Evolutionary conservation across 2,113 vertebrate species (phyloP), one percentile per base, ranked within the genome.

Genomic region (Dromaius novaehollandiae): DNA sequence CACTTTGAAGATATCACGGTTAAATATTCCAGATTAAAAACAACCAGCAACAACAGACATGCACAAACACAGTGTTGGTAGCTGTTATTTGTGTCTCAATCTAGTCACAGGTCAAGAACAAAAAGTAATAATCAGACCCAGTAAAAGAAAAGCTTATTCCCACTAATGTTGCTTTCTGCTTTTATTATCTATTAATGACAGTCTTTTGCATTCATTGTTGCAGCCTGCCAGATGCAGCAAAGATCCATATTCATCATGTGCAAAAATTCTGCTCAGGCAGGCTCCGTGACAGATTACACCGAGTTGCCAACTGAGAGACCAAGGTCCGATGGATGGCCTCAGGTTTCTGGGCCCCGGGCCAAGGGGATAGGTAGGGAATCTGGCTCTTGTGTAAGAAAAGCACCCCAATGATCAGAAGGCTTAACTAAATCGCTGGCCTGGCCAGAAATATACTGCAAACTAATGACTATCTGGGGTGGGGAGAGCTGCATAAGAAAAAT

Each of bases 101-200:
- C 85, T 26, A 76, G 70, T 80, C 84, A 61, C 64, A 90, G 82
- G 69, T 73, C 55, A 58, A 88, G 88, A 94, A 80, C 56, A 92
- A 86, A 92, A 91, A 85, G 88, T 92, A 94, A 66, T 84, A 87
- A 90, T 82, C 80, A 82, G 48, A 36, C 77, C 78, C 51, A 94
- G 82, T 58, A 85, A 85, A 97, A 89, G 65, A 81, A 90, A 93
- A 88, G 53, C 94, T 95, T 95, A 94, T 90, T 91, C 86, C 91
- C 82, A 92, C 91, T 91, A 95, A 91, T 88, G 87, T 89, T 94
- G 76, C 89, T 91, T 93, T 96, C 91, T 83, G 82, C 77, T 95
- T 93, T 96, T 96, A 94, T 94, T 95, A 93, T 96, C 90, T 96
- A 93, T 90, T 96, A 96, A 93, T 55, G 89, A 89, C 92, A 89